Evolutionary conservation across 2,113 vertebrate genomes (phyloP).

Genomic region (Tauraco erythrolophus): DNA sequence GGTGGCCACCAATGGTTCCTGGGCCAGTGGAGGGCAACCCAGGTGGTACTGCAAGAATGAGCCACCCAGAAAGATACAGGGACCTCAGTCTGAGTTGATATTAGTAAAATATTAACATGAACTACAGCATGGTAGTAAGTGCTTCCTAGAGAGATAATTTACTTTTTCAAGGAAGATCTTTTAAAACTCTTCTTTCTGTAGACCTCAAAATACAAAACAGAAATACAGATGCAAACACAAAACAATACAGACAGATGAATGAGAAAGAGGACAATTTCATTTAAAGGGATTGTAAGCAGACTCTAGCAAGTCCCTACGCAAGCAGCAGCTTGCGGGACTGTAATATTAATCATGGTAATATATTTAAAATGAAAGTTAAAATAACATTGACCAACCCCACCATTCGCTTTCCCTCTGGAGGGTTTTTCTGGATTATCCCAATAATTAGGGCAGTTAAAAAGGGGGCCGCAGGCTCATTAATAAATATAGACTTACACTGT

Average conservation of each 20-base stretch:
- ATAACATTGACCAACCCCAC: not conserved
- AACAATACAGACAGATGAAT: not conserved
- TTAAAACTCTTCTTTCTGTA: not conserved
- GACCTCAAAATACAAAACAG: not conserved
- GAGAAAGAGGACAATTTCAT: not conserved
- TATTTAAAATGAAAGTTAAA: not conserved
- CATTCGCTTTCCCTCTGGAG: not conserved
- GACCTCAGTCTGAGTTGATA: not conserved
- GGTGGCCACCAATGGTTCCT: not conserved
- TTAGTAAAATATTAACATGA: not conserved
- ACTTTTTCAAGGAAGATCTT: not conserved
- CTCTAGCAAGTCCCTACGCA: not conserved
- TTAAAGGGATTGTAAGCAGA: not conserved
- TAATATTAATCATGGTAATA: not conserved
- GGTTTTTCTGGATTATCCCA: not conserved
- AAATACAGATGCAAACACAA: not conserved
- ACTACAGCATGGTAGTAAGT: not conserved
- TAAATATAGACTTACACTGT: accelerated
- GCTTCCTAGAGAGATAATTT: not conserved
- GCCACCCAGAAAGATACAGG: not conserved
- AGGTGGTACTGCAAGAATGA: accelerated
- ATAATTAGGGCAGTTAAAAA: not conserved
- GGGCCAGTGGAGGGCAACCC: not conserved
- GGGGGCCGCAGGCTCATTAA: accelerated
- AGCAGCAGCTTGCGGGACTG: not conserved